These are phyloP conservation scores for Panzeria rudis DNA, from an alignment of 2,888 invertebrate species.

Conservation along the genomic window DNA sequence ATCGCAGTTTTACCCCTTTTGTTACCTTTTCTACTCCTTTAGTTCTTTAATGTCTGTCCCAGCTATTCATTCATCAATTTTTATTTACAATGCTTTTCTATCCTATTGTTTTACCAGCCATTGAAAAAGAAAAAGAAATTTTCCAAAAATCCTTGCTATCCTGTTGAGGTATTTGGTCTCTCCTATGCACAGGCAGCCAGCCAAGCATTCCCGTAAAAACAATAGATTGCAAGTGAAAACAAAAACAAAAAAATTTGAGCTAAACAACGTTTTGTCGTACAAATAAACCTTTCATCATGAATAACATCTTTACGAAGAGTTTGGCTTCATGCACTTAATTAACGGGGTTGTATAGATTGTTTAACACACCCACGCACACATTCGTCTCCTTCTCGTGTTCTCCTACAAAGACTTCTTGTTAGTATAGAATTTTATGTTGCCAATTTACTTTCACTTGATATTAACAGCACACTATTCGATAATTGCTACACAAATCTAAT, in stretches of 20 bases:
- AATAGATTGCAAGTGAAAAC: slow-evolving; percentile 22
- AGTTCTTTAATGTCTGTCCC: background rate
- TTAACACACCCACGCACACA: background rate
- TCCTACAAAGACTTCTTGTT: background rate
- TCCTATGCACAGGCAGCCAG: slow-evolving; percentile 14
- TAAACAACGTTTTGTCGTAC: slow-evolving; percentile 8
- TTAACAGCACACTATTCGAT: slow-evolving; percentile 44
- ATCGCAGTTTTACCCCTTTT: slow-evolving; percentile 20
- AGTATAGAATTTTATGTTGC: slow-evolving; percentile 28
- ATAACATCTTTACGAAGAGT: slow-evolving; percentile 31
- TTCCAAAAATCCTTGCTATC: slow-evolving; percentile 43
- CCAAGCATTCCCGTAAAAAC: slow-evolving; percentile 23
- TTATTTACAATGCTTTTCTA: slow-evolving; percentile 45
- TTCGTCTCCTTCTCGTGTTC: background rate
- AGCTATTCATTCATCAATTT: slow-evolving; percentile 66
- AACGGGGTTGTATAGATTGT: slow-evolving; percentile 34
- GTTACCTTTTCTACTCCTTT: slow-evolving; percentile 18
- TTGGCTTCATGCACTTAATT: slow-evolving; percentile 62
- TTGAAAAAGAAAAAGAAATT: slow-evolving; percentile 55
- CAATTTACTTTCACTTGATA: slow-evolving; percentile 66
- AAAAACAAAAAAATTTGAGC: slow-evolving; percentile 33
- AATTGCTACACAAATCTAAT: slow-evolving; percentile 69
- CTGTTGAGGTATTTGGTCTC: slow-evolving; percentile 51
- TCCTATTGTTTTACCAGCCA: slow-evolving; percentile 38
- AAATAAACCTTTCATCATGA: slow-evolving; percentile 38